A percentile compares a stretch with the other conserved stretches of the same genome.
Evolutionary conservation across 2,888 invertebrate genomes (phyloP).

Genomic region (Ctena decussata): DNA sequence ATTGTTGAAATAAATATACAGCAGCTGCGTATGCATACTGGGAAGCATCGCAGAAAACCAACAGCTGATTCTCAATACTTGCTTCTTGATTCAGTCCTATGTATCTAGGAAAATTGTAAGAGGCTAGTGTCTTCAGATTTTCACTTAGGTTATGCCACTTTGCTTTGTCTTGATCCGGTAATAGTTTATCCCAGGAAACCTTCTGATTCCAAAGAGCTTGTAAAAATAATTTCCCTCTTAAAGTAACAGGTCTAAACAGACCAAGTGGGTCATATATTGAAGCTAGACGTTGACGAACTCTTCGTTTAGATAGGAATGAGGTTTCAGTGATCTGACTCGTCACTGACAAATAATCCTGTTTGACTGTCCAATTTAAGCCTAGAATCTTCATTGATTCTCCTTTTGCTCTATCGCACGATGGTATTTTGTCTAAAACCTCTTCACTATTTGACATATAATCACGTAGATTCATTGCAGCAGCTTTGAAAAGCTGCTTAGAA

Average conservation of each 20-base stretch:
- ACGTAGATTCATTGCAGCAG: constrained; percentile 11
- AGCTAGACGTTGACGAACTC: background rate
- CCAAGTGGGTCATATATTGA: background rate
- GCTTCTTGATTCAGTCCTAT: background rate
- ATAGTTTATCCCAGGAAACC: background rate
- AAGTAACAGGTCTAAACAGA: too few relatives aligned
- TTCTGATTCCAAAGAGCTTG: background rate
- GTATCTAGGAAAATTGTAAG: background rate
- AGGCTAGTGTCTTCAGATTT: too few relatives aligned
- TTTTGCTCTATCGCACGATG: background rate
- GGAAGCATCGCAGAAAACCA: constrained; percentile 4
- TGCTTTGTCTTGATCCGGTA: too few relatives aligned
- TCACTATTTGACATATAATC: constrained; percentile 16
- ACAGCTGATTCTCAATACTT: background rate
- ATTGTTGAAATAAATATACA: background rate
- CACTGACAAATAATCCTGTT: background rate
- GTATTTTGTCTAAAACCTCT: background rate
- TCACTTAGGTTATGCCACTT: too few relatives aligned
- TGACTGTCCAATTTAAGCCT: constrained; percentile 23
- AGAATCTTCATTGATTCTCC: background rate
- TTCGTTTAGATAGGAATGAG: background rate
- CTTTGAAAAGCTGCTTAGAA: background rate
- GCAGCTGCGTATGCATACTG: background rate
- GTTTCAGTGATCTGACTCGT: background rate
- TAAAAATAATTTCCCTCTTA: background rate